These are phyloP conservation scores for Epinotia bilunana DNA, from an alignment of 2,888 invertebrate genomes.

Conservation along the genomic window DNA sequence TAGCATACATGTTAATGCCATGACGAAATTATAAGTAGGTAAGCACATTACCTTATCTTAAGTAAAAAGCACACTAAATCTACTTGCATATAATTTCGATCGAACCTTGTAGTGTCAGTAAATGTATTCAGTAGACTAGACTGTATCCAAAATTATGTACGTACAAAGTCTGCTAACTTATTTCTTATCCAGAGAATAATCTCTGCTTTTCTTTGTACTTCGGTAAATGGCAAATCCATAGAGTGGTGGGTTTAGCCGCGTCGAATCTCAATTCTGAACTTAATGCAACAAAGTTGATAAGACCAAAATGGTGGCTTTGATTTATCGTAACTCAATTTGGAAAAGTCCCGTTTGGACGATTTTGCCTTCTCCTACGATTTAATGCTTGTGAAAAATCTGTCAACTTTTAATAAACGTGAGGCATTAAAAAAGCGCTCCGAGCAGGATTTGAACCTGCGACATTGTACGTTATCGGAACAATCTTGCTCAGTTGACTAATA, in stretches of 20 bases:
- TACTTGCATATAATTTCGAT: neutral
- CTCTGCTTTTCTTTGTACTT: slow-evolving; percentile 39
- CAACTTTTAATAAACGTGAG: too few species aligned
- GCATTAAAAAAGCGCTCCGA: too few species aligned
- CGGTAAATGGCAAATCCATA: slow-evolving; percentile 20
- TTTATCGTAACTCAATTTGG: neutral
- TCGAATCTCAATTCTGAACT: slow-evolving; percentile 43
- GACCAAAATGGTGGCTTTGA: slow-evolving; percentile 37
- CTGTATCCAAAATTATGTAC: neutral
- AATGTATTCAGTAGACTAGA: slow-evolving; percentile 1
- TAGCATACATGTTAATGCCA: neutral
- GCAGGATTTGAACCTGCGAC: too few species aligned
- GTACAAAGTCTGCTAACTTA: slow-evolving; percentile 31
- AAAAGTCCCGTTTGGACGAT: neutral
- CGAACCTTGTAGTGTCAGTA: neutral
- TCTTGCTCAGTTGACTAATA: too few species aligned
- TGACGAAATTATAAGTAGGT: neutral
- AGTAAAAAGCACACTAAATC: too few species aligned
- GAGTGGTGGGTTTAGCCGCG: neutral
- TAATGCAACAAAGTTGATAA: slow-evolving; percentile 48
- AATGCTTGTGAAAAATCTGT: too few species aligned
- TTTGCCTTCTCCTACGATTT: too few species aligned
- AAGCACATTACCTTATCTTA: neutral
- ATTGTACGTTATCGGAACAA: too few species aligned
- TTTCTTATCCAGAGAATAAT: slow-evolving; percentile 38